These are phyloP conservation scores for Bradysia coprophila DNA, from an alignment of 1,140 invertebrate species.

Conservation along the genomic window DNA sequence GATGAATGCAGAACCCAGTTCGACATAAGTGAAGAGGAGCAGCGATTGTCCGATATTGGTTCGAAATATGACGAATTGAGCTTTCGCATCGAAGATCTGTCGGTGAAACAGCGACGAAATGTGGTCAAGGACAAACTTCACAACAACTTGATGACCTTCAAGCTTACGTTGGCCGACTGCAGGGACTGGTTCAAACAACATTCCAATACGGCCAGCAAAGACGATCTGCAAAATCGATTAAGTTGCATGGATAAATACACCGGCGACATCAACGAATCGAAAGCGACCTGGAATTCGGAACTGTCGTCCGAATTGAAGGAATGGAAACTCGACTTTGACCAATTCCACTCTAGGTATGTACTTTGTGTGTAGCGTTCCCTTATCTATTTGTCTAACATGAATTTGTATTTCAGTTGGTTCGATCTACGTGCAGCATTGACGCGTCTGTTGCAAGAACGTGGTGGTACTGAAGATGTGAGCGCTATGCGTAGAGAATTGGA, in stretches of 20 bases:
- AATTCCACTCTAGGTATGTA: constrained; percentile 22
- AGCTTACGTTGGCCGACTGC: constrained; percentile 19
- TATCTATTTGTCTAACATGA: too few relatives aligned
- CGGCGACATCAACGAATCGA: constrained; percentile 15
- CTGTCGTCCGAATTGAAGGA: constrained; percentile 11
- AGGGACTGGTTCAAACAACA: constrained; percentile 23
- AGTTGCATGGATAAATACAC: constrained; percentile 20
- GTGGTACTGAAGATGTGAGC: constrained; percentile 11
- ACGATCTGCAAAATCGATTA: constrained; percentile 18
- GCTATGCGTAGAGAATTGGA: constrained; percentile 7
- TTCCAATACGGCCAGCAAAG: constrained; percentile 11
- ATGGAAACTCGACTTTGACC: constrained; percentile 20
- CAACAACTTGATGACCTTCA: constrained; percentile 21
- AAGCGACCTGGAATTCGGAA: constrained; percentile 5
- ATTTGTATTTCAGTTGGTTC: constrained; percentile 20
- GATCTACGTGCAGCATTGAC: constrained; percentile 20
- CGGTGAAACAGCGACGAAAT: constrained; percentile 9
- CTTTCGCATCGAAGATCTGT: constrained; percentile 9
- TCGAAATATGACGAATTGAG: constrained; percentile 11
- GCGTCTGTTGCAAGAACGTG: constrained; percentile 16
- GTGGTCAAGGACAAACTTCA: constrained; percentile 20
- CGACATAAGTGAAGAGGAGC: constrained; percentile 12
- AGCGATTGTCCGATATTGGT: constrained; percentile 16
- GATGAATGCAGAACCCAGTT: constrained; percentile 17
- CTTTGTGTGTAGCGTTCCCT: too few relatives aligned